Conservation (phyloP, 2,888 invertebrate species). For the Melanotus villosus region DNA sequence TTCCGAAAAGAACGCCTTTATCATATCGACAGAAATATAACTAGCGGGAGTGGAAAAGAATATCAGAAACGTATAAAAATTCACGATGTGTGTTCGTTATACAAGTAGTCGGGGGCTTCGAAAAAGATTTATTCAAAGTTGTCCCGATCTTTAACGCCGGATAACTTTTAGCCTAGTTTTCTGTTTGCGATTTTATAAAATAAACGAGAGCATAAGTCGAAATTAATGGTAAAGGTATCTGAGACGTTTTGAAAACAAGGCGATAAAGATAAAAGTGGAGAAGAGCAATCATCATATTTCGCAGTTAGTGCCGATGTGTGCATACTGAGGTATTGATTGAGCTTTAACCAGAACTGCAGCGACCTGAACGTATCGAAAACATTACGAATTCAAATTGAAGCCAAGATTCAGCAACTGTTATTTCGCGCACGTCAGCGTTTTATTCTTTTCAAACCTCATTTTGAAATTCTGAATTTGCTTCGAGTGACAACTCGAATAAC, state of each 20-base stretch:
- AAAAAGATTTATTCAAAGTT: not conserved
- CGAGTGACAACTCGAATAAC: not conserved
- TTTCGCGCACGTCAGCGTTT: conserved; percentile 27
- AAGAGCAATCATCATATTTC: conserved; percentile 27
- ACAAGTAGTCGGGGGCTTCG: not conserved
- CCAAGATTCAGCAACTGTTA: conserved; percentile 13
- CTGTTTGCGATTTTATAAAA: not conserved
- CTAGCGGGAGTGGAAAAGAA: not conserved
- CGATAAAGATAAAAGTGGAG: conserved; percentile 19
- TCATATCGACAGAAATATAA: conserved; percentile 6
- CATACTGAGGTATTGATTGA: conserved; percentile 24
- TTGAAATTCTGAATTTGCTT: conserved; percentile 6
- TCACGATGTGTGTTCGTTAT: conserved; percentile 27
- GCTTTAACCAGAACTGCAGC: not conserved
- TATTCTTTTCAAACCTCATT: conserved; percentile 18
- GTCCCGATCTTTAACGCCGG: not conserved
- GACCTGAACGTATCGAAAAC: conserved; percentile 21
- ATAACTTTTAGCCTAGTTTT: not conserved
- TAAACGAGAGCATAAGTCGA: conserved; percentile 1
- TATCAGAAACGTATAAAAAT: conserved; percentile 29
- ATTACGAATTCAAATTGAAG: conserved; percentile 20
- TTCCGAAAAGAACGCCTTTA: not conserved
- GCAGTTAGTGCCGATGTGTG: conserved; percentile 21
- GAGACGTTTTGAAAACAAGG: conserved; percentile 15
- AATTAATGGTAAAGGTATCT: conserved; percentile 13